These are phyloP conservation scores for Stenodera caucasica DNA, from an alignment of 2,888 invertebrate species.

Conservation along the genomic window DNA sequence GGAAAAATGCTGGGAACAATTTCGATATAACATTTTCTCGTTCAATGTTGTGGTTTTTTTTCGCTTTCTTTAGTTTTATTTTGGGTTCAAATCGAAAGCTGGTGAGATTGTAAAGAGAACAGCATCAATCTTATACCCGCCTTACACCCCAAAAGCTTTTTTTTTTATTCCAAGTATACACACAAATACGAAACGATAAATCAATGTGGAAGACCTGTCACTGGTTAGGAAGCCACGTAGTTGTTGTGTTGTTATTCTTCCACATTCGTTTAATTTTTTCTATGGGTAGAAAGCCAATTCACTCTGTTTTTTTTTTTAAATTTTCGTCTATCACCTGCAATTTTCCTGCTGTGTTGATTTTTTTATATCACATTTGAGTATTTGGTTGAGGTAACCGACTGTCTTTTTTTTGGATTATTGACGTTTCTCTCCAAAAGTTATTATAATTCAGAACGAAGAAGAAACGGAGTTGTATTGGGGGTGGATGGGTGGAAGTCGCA, in stretches of 20 bases:
- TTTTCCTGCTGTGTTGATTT: too few species aligned
- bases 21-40: conserved; percentile 21
- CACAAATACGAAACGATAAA: conserved; percentile 55
- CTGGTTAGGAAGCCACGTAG: conserved; percentile 44
- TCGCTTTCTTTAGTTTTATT: background rate
- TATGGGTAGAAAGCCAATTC: background rate
- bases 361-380: background rate
- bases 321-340: too few species aligned
- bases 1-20: conserved; percentile 27
- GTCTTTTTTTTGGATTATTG: conserved; percentile 35
- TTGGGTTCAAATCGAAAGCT: conserved; percentile 25
- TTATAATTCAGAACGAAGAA: conserved; percentile 41
- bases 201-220: conserved; percentile 55
- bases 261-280: conserved; percentile 22
- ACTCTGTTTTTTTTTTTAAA: background rate
- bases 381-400: background rate
- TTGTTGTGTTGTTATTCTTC: conserved; percentile 34
- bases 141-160: conserved; percentile 44
- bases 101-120: conserved; percentile 47
- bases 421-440: conserved; percentile 38
- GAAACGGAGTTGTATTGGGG: conserved; percentile 29
- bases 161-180: conserved; percentile 46
- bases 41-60: background rate
- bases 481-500: conserved; percentile 19
- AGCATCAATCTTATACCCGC: conserved; percentile 52